A percentile compares a stretch with the other conserved stretches of the same genome.
These are phyloP conservation scores for Drosophila miranda DNA, from an alignment of 1,140 invertebrate genomes.

Conservation along the genomic window DNA sequence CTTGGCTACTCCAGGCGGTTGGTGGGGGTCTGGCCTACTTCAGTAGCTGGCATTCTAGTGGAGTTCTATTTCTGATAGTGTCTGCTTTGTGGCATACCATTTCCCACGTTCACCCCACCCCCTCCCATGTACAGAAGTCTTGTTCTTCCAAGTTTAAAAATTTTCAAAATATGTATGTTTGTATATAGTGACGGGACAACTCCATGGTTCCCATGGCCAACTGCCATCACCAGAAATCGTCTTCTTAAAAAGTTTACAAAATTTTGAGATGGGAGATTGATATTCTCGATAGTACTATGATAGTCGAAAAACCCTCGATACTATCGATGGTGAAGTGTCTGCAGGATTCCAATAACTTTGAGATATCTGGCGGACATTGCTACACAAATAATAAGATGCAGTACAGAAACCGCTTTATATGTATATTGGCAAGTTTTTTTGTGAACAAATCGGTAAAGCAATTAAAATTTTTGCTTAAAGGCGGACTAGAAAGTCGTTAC, in stretches of 20 bases:
- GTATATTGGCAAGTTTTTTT: conserved; percentile 87
- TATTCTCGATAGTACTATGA: no score
- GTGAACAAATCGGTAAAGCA: background rate
- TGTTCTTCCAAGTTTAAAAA: no score
- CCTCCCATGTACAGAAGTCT: no score
- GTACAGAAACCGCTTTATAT: conserved; percentile 93
- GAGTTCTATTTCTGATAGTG: conserved; percentile 84
- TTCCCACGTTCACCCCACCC: conserved; percentile 83
- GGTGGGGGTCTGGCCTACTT: conserved; percentile 88
- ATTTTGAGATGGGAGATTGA: no score
- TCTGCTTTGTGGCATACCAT: conserved; percentile 84
- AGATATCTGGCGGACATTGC: conserved; percentile 93
- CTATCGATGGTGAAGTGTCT: conserved; percentile 86
- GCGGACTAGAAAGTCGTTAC: no score
- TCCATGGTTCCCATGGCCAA: no score
- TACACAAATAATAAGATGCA: conserved; percentile 88
- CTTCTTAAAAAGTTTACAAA: no score
- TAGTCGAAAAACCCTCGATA: no score
- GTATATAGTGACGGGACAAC: no score
- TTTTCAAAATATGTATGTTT: no score
- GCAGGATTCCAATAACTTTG: conserved; percentile 95
- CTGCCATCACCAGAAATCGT: no score
- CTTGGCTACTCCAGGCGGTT: conserved; percentile 87
- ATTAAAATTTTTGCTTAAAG: background rate
- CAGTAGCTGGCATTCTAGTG: conserved; percentile 89